These are phyloP conservation scores for Pissodes strobi DNA, from an alignment of 1,140 invertebrate species.

Conservation along the genomic window DNA sequence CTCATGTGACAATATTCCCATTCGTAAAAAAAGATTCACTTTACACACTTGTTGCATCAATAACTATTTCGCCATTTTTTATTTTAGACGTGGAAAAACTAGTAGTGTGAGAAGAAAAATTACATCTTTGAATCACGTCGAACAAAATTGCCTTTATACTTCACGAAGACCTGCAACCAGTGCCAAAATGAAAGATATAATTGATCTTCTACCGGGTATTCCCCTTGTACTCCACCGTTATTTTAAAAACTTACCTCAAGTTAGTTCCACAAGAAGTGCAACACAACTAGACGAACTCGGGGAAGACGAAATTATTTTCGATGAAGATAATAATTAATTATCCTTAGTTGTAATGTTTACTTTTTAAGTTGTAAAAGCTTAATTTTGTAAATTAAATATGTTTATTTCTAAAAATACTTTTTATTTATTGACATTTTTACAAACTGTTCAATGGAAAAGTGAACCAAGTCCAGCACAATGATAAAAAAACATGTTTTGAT, in stretches of 20 bases:
- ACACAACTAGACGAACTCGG: background rate
- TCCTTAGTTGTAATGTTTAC: background rate
- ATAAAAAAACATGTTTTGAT: too few species aligned
- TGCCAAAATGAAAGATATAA: slow-evolving; percentile 3
- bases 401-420: background rate
- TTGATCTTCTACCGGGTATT: background rate
- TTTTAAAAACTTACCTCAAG: slow-evolving; percentile 5
- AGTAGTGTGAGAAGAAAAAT: background rate
- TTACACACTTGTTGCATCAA: too few species aligned
- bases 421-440: background rate
- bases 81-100: background rate
- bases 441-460: too few species aligned
- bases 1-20: too few species aligned
- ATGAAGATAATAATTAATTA: background rate
- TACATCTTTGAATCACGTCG: background rate
- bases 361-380: background rate
- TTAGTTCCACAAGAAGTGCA: background rate
- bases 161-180: too few species aligned
- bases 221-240: background rate
- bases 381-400: background rate
- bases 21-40: too few species aligned
- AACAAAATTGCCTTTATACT: background rate
- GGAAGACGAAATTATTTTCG: slow-evolving; percentile 1
- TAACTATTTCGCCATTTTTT: background rate
- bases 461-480: background rate